phyloP scores from a whole-genome alignment of 1,140 invertebrate genomes.

The Grapholita molesta region DNA sequence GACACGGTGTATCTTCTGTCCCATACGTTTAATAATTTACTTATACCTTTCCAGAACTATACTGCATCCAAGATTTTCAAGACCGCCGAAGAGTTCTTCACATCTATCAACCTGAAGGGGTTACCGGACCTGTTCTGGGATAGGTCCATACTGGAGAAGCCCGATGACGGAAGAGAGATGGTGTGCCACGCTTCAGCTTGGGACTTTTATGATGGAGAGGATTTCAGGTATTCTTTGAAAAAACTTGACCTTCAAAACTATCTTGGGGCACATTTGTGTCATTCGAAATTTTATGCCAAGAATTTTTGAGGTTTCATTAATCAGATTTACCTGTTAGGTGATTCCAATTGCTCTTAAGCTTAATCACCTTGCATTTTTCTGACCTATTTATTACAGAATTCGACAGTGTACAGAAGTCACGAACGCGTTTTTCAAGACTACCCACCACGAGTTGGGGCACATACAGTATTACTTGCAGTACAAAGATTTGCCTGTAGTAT shows the following conservation, averaged over 20 bases:
- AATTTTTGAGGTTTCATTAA: no score
- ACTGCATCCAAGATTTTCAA: slow-evolving; percentile 75
- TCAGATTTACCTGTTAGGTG: no score
- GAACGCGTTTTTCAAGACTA: slow-evolving; percentile 83
- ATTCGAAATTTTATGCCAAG: no score
- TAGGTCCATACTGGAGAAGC: slow-evolving; percentile 80
- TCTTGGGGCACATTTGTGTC: background rate
- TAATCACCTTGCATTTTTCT: no score
- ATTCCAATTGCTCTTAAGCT: no score
- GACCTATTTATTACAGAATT: slow-evolving; percentile 79
- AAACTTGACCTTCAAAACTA: slow-evolving; percentile 6
- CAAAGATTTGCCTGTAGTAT: slow-evolving; percentile 81
- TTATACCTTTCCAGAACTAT: slow-evolving; percentile 69
- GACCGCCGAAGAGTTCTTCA: slow-evolving; percentile 77
- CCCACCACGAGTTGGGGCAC: slow-evolving; percentile 89
- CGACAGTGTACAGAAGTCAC: slow-evolving; percentile 88
- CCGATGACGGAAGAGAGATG: slow-evolving; percentile 79
- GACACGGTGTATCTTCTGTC: no score
- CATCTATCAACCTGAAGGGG: slow-evolving; percentile 71
- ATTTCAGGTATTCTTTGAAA: slow-evolving; percentile 77
- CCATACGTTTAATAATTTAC: no score
- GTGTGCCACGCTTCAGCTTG: slow-evolving; percentile 89
- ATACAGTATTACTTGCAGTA: slow-evolving; percentile 86
- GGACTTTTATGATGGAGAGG: slow-evolving; percentile 86
- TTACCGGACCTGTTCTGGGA: slow-evolving; percentile 78